Evolutionary conservation across 2,797 vertebrate species (phyloP).

Genomic region (Meda fulgida): DNA sequence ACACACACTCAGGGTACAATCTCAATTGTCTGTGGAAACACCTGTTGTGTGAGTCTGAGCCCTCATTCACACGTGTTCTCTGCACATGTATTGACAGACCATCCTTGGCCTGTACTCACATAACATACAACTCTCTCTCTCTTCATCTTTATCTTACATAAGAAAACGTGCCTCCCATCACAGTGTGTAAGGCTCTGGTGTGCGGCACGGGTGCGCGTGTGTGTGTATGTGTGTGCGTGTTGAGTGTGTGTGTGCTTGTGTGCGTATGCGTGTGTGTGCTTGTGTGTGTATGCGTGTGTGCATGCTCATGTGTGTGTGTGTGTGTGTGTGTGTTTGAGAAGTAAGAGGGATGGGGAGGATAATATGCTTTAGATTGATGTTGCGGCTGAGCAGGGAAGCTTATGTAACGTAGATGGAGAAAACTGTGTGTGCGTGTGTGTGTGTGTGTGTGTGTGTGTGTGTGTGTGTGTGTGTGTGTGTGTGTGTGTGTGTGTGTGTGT

Average conservation of each 20-base stretch:
- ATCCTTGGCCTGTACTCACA: not conserved
- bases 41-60: not conserved
- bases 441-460: conserved; percentile 23
- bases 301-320: too few species aligned
- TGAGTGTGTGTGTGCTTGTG: too few species aligned
- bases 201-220: not conserved
- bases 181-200: not conserved
- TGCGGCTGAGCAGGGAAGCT: conserved; percentile 13
- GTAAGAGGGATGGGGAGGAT: conserved; percentile 43
- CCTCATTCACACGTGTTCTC: conserved; percentile 11
- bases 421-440: conserved; percentile 28
- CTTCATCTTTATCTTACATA: conserved; percentile 22
- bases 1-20: too few species aligned
- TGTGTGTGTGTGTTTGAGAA: not conserved
- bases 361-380: conserved; percentile 36
- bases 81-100: conserved; percentile 19
- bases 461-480: conserved; percentile 11
- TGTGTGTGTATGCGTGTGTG: too few species aligned
- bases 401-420: conserved; percentile 46
- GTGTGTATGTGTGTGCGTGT: not conserved
- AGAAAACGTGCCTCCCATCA: conserved; percentile 2
- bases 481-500: conserved; percentile 12
- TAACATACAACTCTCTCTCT: conserved; percentile 11
- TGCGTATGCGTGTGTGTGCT: too few species aligned
- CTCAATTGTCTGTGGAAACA: not conserved